Percentiles rank a stretch among this genome's conserved stretches.
Conservation (phyloP, 2,888 invertebrate genomes). For the Agrypnus murinus region DNA sequence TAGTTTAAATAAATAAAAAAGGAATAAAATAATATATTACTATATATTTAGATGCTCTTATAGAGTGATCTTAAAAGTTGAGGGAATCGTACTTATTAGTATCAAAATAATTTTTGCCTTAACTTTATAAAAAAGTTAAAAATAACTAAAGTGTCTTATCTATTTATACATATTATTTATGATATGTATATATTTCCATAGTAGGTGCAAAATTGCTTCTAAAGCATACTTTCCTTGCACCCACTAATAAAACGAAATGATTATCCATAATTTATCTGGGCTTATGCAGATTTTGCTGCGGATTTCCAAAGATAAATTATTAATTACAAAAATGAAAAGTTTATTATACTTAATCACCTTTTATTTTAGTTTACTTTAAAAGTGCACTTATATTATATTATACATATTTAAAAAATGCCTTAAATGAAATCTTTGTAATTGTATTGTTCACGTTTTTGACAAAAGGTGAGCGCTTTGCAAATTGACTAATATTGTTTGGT, state of each 20-base stretch:
- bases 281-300: slow-evolving; percentile 59
- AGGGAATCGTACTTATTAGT: slow-evolving; percentile 41
- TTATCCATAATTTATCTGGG: slow-evolving; percentile 47
- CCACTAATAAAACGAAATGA: slow-evolving; percentile 22
- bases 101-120: slow-evolving; percentile 47
- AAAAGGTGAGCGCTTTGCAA: slow-evolving; percentile 32
- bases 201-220: slow-evolving; percentile 49
- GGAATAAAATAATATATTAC: too few relatives aligned
- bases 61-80: slow-evolving; percentile 33
- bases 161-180: slow-evolving; percentile 45
- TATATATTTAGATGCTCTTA: slow-evolving; percentile 32
- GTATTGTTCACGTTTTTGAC: slow-evolving; percentile 28
- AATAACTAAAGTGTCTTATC: slow-evolving; percentile 49
- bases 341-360: slow-evolving; percentile 53
- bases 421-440: slow-evolving; percentile 29
- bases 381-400: slow-evolving; percentile 59
- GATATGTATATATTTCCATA: slow-evolving; percentile 35
- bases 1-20: slow-evolving; percentile 12
- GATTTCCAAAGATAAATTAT: slow-evolving; percentile 43
- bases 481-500: slow-evolving; percentile 44
- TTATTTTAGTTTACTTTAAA: slow-evolving; percentile 57
- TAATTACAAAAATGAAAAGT: slow-evolving; percentile 43
- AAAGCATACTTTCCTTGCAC: slow-evolving; percentile 40
- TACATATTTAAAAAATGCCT: neutral
- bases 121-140: slow-evolving; percentile 8